Evolutionary conservation across 2,888 invertebrate genomes (phyloP), one percentile per base, ranked within the genome.

Genomic region (Elegia similella): DNA sequence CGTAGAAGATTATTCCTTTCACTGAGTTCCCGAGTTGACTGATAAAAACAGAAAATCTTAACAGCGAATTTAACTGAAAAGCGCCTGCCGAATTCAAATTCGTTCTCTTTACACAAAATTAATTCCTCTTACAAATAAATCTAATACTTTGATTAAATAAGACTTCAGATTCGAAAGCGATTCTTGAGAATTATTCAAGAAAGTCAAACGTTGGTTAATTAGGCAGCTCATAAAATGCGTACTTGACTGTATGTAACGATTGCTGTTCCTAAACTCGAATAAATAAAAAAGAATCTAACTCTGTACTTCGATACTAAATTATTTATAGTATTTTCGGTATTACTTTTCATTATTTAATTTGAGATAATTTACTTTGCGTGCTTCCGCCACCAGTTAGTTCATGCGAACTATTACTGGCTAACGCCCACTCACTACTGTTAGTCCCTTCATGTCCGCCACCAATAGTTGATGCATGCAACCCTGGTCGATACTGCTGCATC

Each of bases 61-160:
- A 38, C 38, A 38, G 10, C 2, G 17, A 46, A 16, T 16, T 46
- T 46, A 16, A 46, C 16, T 46, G 17, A 46, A 46, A 46, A 44
- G 15, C 43, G 17, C 8, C 46, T 17, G 23, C 46, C 23, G 46
- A 46, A 46, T 23, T 46, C 46, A 46, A 46, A 46, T 46, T 15
- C 16, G n/a, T n/a, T 23, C 17, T 23, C 16, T 46, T 46, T 23
- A 16, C 23, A 17, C 16, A 16, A 17, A 46, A 46, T 46, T 46
- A 46, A 23, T 46, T 46, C 6, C 16, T 46, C 46, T 23, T 46
- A 5, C 17, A 46, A 12, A 23, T 46, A 46, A 46, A 17, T 46
- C 17, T 23, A 23, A 17, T 46, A 16, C 38, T 38, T 34, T 38
- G 38, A 38, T 38, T 38, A 38, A 38, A 38, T 38, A 38, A 38